Conservation (phyloP, 2,113 vertebrate genomes). For the Geothlypis trichas region DNA sequence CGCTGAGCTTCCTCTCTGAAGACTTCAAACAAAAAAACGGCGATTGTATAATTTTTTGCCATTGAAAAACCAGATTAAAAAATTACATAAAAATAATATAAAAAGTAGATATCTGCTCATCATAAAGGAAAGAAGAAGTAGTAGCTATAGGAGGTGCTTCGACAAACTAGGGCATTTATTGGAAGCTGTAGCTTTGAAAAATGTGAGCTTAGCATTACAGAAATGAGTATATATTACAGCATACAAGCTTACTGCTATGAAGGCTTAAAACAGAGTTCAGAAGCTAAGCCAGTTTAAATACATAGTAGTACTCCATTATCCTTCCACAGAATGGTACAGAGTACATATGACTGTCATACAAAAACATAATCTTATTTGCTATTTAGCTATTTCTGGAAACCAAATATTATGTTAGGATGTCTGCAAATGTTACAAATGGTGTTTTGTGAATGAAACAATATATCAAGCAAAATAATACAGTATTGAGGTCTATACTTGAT, state of each 20-base stretch:
- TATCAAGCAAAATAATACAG: not conserved
- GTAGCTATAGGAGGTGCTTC: not conserved
- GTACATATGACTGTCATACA: not conserved
- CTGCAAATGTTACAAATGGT: constrained; percentile 10
- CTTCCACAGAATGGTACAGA: not conserved
- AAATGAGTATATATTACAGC: constrained; percentile 15
- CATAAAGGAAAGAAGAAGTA: not conserved
- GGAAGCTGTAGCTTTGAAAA: not conserved
- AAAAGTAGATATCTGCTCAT: not conserved
- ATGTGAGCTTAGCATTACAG: not conserved
- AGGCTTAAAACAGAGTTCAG: constrained; percentile 44
- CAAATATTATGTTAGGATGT: not conserved
- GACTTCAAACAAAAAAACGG: not conserved
- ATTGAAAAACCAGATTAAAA: not conserved
- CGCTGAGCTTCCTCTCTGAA: constrained; percentile 11
- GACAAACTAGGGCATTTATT: not conserved
- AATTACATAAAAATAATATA: not conserved
- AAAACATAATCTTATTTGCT: constrained; percentile 50
- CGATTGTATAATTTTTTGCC: not conserved
- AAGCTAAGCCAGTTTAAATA: constrained; percentile 49
- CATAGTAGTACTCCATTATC: constrained; percentile 14
- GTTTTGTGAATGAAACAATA: constrained; percentile 21
- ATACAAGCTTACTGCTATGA: not conserved
- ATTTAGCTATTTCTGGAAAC: constrained; percentile 43
- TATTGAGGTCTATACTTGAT: not conserved